Base-by-base conservation (phyloP, 2,888 invertebrate species). In the Clitarchus hookeri region DNA sequence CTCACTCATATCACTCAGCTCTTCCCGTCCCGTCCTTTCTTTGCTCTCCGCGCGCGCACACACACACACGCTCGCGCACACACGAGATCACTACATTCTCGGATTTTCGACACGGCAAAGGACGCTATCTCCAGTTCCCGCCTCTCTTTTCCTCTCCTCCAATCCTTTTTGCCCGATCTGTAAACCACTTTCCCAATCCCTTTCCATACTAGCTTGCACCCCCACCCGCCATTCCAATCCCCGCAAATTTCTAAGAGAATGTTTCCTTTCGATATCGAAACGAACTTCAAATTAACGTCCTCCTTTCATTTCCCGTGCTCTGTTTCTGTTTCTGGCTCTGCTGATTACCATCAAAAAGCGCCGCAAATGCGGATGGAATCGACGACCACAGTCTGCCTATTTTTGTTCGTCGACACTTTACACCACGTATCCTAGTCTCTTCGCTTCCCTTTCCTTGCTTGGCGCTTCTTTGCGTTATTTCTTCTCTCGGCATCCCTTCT, bases 1-100 rank as follows among this genome's bases (percentile, higher is more conserved):
- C 85, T 80, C 85, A 27, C 85, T 80, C 85, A 27, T 82, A 82
- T 82, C 82, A 82, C 82, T 82, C 36, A 11, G 13, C 27, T 44
- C 82, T 82, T 44, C 36, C 23, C 44, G 16, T 82, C 84, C 48
- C 44, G 9, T 79, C 85, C 79, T 86, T 86, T 84, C 84, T 85
- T 85, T 87, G 86, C 87, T 84, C 82, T 53, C 87, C 87, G 85
- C 85, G 83, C 87, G 87, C 86, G 85, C 87, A 87, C 87, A 86
- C 87, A 87, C 88, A 87, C 87, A 87, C 88, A 87, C 88, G 87
- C 88, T 1, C 36, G 36, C 36, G 36, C 36, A 36, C 36, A 36
- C 36, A 36, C 36, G 36, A 36, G 36, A 88, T 88, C 87, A 88
- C 88, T 87, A 87, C 23, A 82, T 82, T 11, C 82, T 82, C 82